Conservation (phyloP, 2,888 invertebrate genomes). For the Phyllotreta cruciferae region DNA sequence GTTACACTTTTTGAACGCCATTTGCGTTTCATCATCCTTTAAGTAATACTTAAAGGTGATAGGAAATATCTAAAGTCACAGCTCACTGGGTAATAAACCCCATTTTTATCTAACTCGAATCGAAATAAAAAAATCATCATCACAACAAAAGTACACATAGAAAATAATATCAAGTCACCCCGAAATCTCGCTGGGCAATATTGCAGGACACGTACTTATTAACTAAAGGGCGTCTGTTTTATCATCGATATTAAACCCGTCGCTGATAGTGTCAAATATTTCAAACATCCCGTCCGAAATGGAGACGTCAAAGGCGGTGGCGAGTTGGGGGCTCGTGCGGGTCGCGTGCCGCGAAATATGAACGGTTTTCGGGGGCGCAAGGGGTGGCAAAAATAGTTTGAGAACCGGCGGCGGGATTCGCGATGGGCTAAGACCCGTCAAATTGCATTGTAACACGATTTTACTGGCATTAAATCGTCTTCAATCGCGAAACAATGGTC, state of each 20-base stretch:
- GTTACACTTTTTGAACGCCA: too few relatives aligned
- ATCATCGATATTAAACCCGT: constrained; percentile 30
- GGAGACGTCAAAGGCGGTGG: constrained; percentile 47
- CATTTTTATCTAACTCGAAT: too few relatives aligned
- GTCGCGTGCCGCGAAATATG: constrained; percentile 55
- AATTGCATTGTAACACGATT: constrained; percentile 51
- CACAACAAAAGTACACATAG: too few relatives aligned
- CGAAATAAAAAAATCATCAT: too few relatives aligned
- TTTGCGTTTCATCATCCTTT: too few relatives aligned
- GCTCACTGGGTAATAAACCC: too few relatives aligned
- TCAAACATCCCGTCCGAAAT: constrained; percentile 50
- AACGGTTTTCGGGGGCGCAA: constrained; percentile 49
- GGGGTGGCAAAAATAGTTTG: neutral
- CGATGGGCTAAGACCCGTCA: constrained; percentile 49
- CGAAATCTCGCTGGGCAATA: too few relatives aligned
- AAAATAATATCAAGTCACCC: too few relatives aligned
- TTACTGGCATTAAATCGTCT: constrained; percentile 48
- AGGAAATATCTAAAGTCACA: too few relatives aligned
- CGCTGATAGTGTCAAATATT: constrained; percentile 53
- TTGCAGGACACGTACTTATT: too few relatives aligned
- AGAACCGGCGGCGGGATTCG: constrained; percentile 1
- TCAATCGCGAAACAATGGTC: constrained; percentile 45
- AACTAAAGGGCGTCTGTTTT: constrained; percentile 21
- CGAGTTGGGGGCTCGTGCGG: constrained; percentile 43
- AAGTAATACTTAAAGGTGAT: too few relatives aligned